Evolutionary conservation across 2,888 invertebrate genomes (phyloP).

Genomic region (Microctonus brassicae): DNA sequence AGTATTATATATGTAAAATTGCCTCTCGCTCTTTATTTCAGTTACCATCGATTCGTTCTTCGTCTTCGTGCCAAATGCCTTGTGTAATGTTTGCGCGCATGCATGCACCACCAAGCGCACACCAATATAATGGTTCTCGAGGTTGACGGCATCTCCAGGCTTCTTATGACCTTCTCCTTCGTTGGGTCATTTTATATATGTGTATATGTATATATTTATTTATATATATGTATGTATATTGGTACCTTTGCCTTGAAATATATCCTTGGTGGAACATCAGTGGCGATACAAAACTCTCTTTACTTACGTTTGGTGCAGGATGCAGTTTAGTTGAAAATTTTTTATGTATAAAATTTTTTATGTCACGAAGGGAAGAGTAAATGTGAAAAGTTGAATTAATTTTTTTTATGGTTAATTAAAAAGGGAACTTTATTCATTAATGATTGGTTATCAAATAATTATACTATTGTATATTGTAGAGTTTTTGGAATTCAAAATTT

Average conservation of each 20-base stretch:
- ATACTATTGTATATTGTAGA: too few relatives aligned
- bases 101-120: constrained; percentile 43
- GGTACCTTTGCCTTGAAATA: constrained; percentile 18
- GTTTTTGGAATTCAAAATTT: too few relatives aligned
- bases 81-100: constrained; percentile 50
- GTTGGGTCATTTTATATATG: constrained; percentile 44
- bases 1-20: background rate
- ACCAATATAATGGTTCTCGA: constrained; percentile 56
- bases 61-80: constrained; percentile 51
- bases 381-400: too few relatives aligned
- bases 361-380: too few relatives aligned
- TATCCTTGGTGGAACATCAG: constrained; percentile 15
- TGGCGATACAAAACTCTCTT: constrained; percentile 25
- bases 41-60: constrained; percentile 29
- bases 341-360: too few relatives aligned
- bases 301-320: too few relatives aligned
- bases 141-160: constrained; percentile 53
- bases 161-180: constrained; percentile 50
- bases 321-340: too few relatives aligned
- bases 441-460: too few relatives aligned
- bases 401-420: background rate
- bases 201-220: constrained; percentile 34
- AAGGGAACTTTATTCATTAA: too few relatives aligned
- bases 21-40: constrained; percentile 1
- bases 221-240: constrained; percentile 14